Conservation (phyloP, 1,140 invertebrate species). For the Euborellia annulipes region DNA sequence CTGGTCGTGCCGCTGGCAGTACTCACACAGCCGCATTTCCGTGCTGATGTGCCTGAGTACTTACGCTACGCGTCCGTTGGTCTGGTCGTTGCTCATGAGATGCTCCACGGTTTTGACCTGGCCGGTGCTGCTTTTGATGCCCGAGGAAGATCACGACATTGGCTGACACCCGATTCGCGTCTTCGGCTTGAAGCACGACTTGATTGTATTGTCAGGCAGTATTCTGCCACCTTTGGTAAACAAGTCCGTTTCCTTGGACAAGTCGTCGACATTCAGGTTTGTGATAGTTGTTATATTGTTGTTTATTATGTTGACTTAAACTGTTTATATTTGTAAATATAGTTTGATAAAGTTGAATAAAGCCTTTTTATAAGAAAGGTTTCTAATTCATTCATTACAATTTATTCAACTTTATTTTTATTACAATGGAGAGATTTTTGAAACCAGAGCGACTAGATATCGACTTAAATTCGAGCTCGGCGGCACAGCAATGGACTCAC, state of each 20-base stretch:
- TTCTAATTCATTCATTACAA: no score
- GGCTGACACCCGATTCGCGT: conserved; percentile 40
- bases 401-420: no score
- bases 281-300: not conserved
- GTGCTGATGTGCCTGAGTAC: conserved; percentile 29
- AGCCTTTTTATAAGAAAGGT: no score
- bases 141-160: conserved; percentile 25
- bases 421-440: no score
- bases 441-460: no score
- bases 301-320: no score
- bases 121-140: conserved; percentile 19
- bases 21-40: conserved; percentile 41
- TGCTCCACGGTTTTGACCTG: conserved; percentile 35
- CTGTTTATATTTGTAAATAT: no score
- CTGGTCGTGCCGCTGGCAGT: conserved; percentile 50
- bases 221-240: conserved; percentile 30
- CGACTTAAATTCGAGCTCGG: no score
- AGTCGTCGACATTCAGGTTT: conserved; percentile 31
- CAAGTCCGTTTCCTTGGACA: conserved; percentile 31
- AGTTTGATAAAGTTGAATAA: no score
- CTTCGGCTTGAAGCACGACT: conserved; percentile 37
- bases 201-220: conserved; percentile 41
- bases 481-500: no score
- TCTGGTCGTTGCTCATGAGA: conserved; percentile 34
- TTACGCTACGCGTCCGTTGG: conserved; percentile 32